phyloP scores from a whole-genome alignment of 2,797 vertebrate genomes.

The Argyrosomus regius region DNA sequence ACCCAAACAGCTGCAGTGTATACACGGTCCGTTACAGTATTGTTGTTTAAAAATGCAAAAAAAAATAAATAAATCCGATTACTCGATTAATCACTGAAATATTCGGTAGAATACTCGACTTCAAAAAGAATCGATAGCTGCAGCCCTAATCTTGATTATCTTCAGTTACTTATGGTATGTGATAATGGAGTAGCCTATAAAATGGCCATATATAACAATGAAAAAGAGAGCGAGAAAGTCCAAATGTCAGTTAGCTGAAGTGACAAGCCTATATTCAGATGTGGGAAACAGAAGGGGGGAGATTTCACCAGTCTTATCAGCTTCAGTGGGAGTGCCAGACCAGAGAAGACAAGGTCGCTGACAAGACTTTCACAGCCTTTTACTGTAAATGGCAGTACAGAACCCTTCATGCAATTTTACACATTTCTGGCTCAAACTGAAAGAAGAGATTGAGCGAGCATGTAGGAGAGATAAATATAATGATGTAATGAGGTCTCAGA shows the following conservation, averaged over 20 bases:
- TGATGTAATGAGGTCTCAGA: background rate
- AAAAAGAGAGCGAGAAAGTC: background rate
- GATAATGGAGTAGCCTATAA: background rate
- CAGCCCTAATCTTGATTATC: background rate
- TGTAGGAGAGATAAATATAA: background rate
- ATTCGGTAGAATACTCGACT: too few relatives aligned
- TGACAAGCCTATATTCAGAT: slow-evolving; percentile 14
- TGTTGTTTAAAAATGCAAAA: too few relatives aligned
- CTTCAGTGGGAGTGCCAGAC: slow-evolving; percentile 12
- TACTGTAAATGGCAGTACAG: slow-evolving; percentile 13
- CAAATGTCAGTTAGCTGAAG: slow-evolving; percentile 12
- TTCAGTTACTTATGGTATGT: background rate
- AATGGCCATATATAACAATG: slow-evolving; percentile 1
- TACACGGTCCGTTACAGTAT: too few relatives aligned
- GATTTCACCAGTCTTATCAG: slow-evolving; percentile 19
- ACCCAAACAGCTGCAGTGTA: too few relatives aligned
- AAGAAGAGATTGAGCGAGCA: background rate
- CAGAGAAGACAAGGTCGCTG: slow-evolving; percentile 52
- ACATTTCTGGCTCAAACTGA: background rate
- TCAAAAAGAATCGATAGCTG: too few relatives aligned
- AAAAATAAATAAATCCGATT: too few relatives aligned
- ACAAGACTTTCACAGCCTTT: slow-evolving; percentile 41
- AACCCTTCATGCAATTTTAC: slow-evolving; percentile 26
- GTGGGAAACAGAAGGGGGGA: slow-evolving; percentile 16
- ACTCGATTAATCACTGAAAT: too few relatives aligned